Evolutionary conservation across 2,888 invertebrate genomes (phyloP).

Genomic region (Chrysomela aeneicollis): DNA sequence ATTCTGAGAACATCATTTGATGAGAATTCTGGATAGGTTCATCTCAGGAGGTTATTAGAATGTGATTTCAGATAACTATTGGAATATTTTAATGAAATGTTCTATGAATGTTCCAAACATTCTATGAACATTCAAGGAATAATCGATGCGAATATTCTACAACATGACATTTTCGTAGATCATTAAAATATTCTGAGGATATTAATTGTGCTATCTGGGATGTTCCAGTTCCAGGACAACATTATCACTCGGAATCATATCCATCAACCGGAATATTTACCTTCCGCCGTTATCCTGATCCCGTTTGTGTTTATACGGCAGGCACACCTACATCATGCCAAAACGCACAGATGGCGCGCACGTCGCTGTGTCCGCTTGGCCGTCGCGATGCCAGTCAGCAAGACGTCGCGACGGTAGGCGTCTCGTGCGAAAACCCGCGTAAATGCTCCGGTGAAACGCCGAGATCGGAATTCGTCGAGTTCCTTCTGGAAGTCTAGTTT

Average conservation of each 20-base stretch:
- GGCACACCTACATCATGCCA: slow-evolving; percentile 36
- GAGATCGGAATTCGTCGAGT: background rate
- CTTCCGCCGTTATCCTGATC: slow-evolving; percentile 34
- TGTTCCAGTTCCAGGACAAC: background rate
- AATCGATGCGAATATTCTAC: too few relatives aligned
- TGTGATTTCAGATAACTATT: too few relatives aligned
- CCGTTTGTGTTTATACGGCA: slow-evolving; percentile 33
- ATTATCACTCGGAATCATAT: slow-evolving; percentile 21
- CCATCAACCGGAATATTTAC: slow-evolving; percentile 34
- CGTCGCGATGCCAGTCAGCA: slow-evolving; percentile 45
- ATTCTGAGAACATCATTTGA: too few relatives aligned
- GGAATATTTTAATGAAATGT: too few relatives aligned
- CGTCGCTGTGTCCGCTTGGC: slow-evolving; percentile 42
- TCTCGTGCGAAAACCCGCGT: slow-evolving; percentile 38
- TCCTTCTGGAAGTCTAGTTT: background rate
- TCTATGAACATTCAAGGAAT: too few relatives aligned
- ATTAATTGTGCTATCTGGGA: too few relatives aligned
- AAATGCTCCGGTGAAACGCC: slow-evolving; percentile 24
- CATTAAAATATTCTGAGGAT: too few relatives aligned
- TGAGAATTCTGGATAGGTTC: too few relatives aligned
- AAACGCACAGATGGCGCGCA: slow-evolving; percentile 43
- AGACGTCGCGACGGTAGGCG: slow-evolving; percentile 45
- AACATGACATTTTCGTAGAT: too few relatives aligned
- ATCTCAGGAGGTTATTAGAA: too few relatives aligned
- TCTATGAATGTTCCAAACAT: too few relatives aligned